Base-by-base conservation (phyloP, 2,888 invertebrate species). In the Fragum sueziense region DNA sequence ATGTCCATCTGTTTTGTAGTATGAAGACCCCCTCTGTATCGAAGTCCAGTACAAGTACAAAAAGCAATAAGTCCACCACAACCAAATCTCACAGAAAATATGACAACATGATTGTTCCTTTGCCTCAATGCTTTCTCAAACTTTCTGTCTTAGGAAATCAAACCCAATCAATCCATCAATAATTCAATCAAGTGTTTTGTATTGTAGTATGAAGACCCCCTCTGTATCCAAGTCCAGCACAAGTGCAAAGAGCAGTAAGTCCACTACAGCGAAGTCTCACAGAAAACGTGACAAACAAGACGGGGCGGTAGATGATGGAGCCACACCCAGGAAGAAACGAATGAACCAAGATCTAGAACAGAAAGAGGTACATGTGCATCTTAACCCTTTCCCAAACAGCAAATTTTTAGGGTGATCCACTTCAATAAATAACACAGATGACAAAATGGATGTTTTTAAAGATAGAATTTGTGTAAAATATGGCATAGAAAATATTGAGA, bases 361-460 rank as follows among this genome's bases (percentile, higher is more conserved):
- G 41, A 65, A 65, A 41, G 65, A 65, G 65, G 65, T 65, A 34
- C 41, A n/a, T n/a, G n/a, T n/a, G n/a, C n/a, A n/a, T n/a, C n/a
- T n/a, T n/a, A n/a, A n/a, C n/a, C n/a, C n/a, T n/a, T n/a, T n/a
- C n/a, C n/a, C n/a, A n/a, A n/a, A n/a, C n/a, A n/a, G n/a, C n/a
- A n/a, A n/a, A n/a, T n/a, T n/a, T n/a, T n/a, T n/a, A n/a, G n/a
- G n/a, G n/a, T n/a, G n/a, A n/a, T n/a, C n/a, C n/a, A n/a, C n/a
- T n/a, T n/a, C n/a, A n/a, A n/a, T n/a, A n/a, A n/a, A n/a, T n/a
- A n/a, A n/a, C n/a, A n/a, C n/a, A n/a, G n/a, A n/a, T n/a, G n/a
- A n/a, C n/a, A n/a, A n/a, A n/a, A n/a, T n/a, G n/a, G n/a, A n/a
- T n/a, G n/a, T n/a, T n/a, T n/a, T n/a, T n/a, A n/a, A n/a, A n/a